Evolutionary conservation across 2,888 invertebrate genomes (phyloP), one percentile per base, ranked within the genome.

Genomic region (Sialis lutaria): DNA sequence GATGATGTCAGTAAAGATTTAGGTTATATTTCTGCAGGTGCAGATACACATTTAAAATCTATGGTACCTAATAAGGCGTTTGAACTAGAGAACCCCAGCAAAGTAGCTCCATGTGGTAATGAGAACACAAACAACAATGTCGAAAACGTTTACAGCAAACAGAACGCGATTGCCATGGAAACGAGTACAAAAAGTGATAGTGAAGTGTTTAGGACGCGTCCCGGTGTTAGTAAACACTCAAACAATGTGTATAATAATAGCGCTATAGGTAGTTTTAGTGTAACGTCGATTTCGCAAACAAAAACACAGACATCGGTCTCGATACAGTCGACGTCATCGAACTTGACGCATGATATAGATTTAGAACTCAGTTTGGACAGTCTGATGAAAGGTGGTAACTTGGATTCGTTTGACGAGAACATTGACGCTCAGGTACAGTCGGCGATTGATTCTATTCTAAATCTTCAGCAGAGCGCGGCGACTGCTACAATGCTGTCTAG

Each of bases 391-490:
- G 7, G 37, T 9, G 39, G 31, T 5, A 43, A 46, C 8, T 22
- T 22, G 22, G 22, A 22, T 22, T 40, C 40, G 9, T 67, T 64
- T 47, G 74, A 75, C 55, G 79, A 79, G 55, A 79, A 79, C 55
- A 79, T 82, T 50, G 80, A 79, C 53, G 78, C 80, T 33, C 82
- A 85, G 62, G 83, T 85, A 51, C 82, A 84, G 62, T 82, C 79
- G 58, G 84, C 84, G 52, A 84, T 84, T 55, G 82, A 84, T 61
- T 82, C 82, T 58, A 84, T 84, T 58, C 66, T 84, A 51, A 82
- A 82, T 64, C 66, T 82, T 54, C 81, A 81, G 58, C 68, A 59
- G 63, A 72, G 55, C 61, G 68, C 42, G 48, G 54, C 57, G 44
- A 53, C 52, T 32, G 22, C 42, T 7, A 13, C 31, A 7, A 9